Conservation (phyloP, 2,113 vertebrate genomes). For the Mustelus asterias region DNA sequence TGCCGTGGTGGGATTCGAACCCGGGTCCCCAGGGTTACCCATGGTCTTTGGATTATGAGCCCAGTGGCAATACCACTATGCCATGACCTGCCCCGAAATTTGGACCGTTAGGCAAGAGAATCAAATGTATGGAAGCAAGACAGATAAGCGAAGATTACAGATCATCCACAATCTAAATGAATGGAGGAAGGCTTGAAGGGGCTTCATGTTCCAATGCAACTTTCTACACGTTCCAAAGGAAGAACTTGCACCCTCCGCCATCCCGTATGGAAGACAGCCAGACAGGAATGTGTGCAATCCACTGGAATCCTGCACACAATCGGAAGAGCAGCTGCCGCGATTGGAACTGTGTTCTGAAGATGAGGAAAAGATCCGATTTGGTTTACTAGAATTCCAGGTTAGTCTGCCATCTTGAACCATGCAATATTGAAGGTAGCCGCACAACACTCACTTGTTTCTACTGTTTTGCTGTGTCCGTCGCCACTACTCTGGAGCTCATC, state of each 20-base stretch:
- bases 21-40: too few species aligned
- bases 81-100: too few species aligned
- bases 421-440: too few species aligned
- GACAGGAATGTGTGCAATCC: not conserved
- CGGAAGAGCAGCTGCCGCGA: not conserved
- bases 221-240: not conserved
- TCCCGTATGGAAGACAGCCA: too few species aligned
- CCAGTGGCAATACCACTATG: too few species aligned
- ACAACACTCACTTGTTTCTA: not conserved
- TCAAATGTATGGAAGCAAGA: not conserved
- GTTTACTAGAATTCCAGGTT: not conserved
- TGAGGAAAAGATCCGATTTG: not conserved
- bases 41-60: too few species aligned
- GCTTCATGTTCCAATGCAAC: not conserved
- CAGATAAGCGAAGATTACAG: not conserved
- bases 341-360: not conserved
- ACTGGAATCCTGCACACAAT: not conserved
- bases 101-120: not conserved
- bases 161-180: not conserved
- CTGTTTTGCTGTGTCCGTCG: slow-evolving; percentile 13
- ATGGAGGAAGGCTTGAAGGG: not conserved
- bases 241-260: too few species aligned
- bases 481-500: slow-evolving; percentile 28
- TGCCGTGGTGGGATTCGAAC: too few species aligned
- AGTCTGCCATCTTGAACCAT: not conserved